Evolutionary conservation across 2,797 vertebrate species (phyloP), one percentile per base, ranked within the genome.

Genomic region (Parambassis ranga): DNA sequence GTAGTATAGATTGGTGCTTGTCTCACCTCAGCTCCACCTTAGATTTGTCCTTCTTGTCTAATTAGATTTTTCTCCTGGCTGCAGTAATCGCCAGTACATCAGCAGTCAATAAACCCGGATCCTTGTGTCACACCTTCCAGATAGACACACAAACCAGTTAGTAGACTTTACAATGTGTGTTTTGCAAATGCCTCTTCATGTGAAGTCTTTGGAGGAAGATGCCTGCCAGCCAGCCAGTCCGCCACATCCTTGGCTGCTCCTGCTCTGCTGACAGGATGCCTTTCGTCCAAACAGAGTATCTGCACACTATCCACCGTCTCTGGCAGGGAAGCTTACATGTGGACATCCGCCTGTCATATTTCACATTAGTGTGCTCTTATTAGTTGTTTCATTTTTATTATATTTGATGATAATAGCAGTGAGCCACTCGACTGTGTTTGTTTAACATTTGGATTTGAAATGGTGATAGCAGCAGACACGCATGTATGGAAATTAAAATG

Each of bases 221-320:
- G 37, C 60, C 52, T 49, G 48, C 55, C 39, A 48, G 39, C 41
- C 61, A 53, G 56, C 66, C 59, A 57, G 69, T 63, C 36, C 16
- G 57, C 35, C 15, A 7, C 46, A 39, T 57, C 55, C 65, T 64
- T 15, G 3, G 20, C 51, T 60, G 77, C 66, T n/a, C n/a, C n/a
- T 71, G 69, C 55, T 70, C 74, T 14, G 51, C 61, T 73, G 71
- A 64, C 80, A 61, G 69, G 51, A 71, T 26, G 43, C 47, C 58
- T 70, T 57, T 37, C 20, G 70, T 80, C 67, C 71, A 67, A 77
- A 30, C 24, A 58, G 28, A 24, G 27, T n/a, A 43, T 79, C 81
- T 44, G 47, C 53, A 57, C 46, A 66, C 49, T 48, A 24, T 52
- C 65, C 35, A 43, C 61, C 44, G 43, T 31, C 27, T 56, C 65